Percentiles rank a stretch among this genome's conserved stretches.
Evolutionary conservation across 1,140 invertebrate species (phyloP).

Genomic region (Charaxes varanes): DNA sequence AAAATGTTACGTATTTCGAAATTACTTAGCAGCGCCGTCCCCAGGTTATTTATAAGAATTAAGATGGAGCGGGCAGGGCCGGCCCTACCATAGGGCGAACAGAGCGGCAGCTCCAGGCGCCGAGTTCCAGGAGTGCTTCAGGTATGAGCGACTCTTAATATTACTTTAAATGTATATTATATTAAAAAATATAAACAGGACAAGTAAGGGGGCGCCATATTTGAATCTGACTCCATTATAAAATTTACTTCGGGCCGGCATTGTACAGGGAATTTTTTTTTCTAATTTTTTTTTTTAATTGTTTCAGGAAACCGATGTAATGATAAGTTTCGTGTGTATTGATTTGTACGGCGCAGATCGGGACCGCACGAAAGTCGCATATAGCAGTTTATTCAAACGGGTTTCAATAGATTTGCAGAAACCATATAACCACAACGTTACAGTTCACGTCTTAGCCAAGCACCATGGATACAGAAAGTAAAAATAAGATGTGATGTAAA

Average conservation of each 20-base stretch:
- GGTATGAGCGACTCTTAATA: too few relatives aligned
- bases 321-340: constrained; percentile 13
- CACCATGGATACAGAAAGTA: constrained; percentile 14
- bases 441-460: constrained; percentile 4
- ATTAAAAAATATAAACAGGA: too few relatives aligned
- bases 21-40: too few relatives aligned
- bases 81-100: too few relatives aligned
- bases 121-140: too few relatives aligned
- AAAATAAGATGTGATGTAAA: background rate
- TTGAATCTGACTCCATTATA: background rate
- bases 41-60: too few relatives aligned
- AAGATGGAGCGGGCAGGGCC: too few relatives aligned
- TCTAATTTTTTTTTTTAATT: background rate
- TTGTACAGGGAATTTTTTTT: background rate
- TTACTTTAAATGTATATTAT: too few relatives aligned
- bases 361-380: background rate
- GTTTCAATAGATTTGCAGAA: background rate
- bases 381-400: constrained; percentile 4
- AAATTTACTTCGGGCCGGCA: background rate
- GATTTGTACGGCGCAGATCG: background rate
- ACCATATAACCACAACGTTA: background rate
- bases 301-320: constrained; percentile 8
- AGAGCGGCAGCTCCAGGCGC: too few relatives aligned
- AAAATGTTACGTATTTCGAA: too few relatives aligned
- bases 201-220: too few relatives aligned